Conservation (phyloP, 2,797 vertebrate genomes). For the Ctenosaura bakeri region DNA sequence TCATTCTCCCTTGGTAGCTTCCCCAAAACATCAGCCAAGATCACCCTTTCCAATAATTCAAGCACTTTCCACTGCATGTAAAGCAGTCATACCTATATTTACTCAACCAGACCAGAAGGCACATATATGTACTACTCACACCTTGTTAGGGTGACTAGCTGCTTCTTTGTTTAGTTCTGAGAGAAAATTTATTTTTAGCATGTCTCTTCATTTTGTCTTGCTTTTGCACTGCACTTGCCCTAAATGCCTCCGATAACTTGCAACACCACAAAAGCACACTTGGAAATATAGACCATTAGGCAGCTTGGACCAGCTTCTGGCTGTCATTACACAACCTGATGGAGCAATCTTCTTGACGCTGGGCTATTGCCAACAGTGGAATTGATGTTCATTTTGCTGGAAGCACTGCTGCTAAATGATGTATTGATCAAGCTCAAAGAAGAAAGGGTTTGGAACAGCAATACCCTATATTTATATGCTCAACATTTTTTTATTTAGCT, state of each 20-base stretch:
- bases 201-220: not conserved
- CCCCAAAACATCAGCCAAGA: not conserved
- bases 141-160: not conserved
- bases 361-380: constrained; percentile 26
- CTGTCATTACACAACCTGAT: constrained; percentile 33
- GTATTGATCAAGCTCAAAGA: constrained; percentile 34
- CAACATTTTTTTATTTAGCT: not conserved
- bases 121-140: not conserved
- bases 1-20: not conserved
- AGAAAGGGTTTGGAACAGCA: constrained; percentile 14
- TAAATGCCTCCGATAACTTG: not conserved
- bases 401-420: constrained; percentile 43
- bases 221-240: not conserved
- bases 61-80: not conserved
- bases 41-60: too few relatives aligned
- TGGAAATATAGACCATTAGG: constrained; percentile 13
- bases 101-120: not conserved
- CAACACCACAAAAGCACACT: not conserved
- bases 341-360: constrained; percentile 12
- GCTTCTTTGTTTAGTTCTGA: not conserved
- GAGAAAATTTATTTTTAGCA: not conserved
- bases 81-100: not conserved
- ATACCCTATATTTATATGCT: not conserved
- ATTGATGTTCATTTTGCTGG: constrained; percentile 45
- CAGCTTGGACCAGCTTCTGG: not conserved